Evolutionary conservation across 2,888 invertebrate genomes (phyloP), one percentile per base, ranked within the genome.

Genomic region (Eupeodes latifasciatus): DNA sequence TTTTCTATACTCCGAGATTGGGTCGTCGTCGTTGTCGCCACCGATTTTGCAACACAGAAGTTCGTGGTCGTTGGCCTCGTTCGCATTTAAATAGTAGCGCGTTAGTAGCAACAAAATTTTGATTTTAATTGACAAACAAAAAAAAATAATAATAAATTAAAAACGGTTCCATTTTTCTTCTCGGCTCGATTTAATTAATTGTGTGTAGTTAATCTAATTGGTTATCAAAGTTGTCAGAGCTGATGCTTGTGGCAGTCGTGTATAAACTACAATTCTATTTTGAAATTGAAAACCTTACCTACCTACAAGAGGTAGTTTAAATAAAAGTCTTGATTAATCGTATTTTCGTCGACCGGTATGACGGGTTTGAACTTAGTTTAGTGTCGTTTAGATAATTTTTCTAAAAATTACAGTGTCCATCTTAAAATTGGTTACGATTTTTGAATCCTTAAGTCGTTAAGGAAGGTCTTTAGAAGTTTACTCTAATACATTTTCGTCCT

Each of bases 1-100:
- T 72, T 81, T 47, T 40, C 5, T 40, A 40, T 74, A 76, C 69
- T 67, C 61, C 66, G 86, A 87, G 79, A 87, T 87, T 80, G 87
- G 87, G 80, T 81, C 80, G 61, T 77, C 71, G 76, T 81, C 83
- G 67, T 84, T 85, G 81, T 85, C 88, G 81, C 53, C 75, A 40
- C 5, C 53, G 16, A 67, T 53, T 61, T 66, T 62, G 77, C 85
- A 85, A 55, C 81, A 89, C 85, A 89, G 89, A 89, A 89, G 82
- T 89, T 72, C 89, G 89, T 81, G 85, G 89, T 85, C 89, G 85
- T 85, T 85, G 85, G 89, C 85, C 85, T 79, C 81, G 85, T 85
- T 89, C 89, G 89, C 85, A 89, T 88, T 40, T 0, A 4, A 78
- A 77, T 59, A 59, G 44, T 81, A 88, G 81, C 88, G 81, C 85